These are phyloP conservation scores for Tetramorium simillimum DNA, from an alignment of 1,140 invertebrate genomes.

Conservation along the genomic window DNA sequence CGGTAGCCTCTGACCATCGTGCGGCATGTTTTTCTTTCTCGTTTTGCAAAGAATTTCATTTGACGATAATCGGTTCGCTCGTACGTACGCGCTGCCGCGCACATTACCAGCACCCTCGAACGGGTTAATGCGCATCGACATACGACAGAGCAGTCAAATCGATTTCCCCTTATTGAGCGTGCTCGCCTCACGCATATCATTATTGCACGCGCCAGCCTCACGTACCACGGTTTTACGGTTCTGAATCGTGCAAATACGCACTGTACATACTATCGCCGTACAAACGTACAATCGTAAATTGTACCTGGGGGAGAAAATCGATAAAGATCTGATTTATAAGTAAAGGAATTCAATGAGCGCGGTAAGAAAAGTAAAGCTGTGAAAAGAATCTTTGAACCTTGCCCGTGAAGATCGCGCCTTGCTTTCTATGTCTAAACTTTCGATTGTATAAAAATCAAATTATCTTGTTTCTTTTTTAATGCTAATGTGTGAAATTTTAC, in stretches of 20 bases:
- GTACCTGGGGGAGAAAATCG: not conserved
- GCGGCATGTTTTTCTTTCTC: not conserved
- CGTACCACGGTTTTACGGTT: constrained; percentile 65
- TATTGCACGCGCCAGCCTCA: constrained; percentile 55
- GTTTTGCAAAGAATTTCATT: constrained; percentile 24
- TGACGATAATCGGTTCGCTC: constrained; percentile 43
- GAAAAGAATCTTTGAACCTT: not conserved
- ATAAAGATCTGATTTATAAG: constrained; percentile 28
- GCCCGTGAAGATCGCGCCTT: not conserved
- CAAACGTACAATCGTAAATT: not conserved
- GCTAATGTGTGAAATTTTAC: not conserved
- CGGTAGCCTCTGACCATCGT: not conserved
- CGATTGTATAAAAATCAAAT: not conserved
- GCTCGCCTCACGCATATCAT: constrained; percentile 64
- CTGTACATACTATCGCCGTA: not conserved
- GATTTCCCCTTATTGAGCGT: constrained; percentile 66
- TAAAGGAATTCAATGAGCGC: constrained; percentile 3
- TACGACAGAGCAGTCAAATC: constrained; percentile 62
- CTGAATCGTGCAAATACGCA: constrained; percentile 50
- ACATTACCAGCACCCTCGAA: constrained; percentile 10
- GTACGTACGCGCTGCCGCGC: constrained; percentile 12
- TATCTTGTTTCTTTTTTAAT: not conserved
- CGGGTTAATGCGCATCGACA: constrained; percentile 55
- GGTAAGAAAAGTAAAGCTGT: not conserved
- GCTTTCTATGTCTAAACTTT: not conserved